Evolutionary conservation across 2,888 invertebrate genomes (phyloP).

Genomic region (Ceratothoa steindachneri): DNA sequence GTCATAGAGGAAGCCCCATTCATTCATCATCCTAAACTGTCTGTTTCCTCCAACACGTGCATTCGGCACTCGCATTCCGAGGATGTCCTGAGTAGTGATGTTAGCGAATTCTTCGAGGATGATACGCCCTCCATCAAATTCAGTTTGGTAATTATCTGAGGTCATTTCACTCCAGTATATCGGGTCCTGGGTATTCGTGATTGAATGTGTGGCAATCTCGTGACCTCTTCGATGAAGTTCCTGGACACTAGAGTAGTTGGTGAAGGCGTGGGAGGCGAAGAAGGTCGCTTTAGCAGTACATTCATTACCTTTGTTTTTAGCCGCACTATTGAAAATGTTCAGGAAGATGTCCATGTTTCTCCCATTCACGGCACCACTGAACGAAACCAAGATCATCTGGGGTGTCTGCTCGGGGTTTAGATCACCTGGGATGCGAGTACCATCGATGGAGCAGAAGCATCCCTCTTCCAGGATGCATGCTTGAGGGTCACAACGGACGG

Average conservation of each 20-base stretch:
- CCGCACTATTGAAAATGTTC: conserved; percentile 67
- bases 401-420: conserved; percentile 76
- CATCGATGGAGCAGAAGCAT: conserved; percentile 89
- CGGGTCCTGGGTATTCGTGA: conserved; percentile 56
- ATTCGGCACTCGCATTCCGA: conserved; percentile 62
- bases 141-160: conserved; percentile 87
- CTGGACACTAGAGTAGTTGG: conserved; percentile 91
- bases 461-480: conserved; percentile 56
- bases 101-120: conserved; percentile 77
- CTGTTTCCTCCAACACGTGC: conserved; percentile 54
- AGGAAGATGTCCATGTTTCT: conserved; percentile 84
- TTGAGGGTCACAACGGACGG: conserved; percentile 51
- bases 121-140: conserved; percentile 90
- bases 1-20: conserved; percentile 88
- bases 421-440: conserved; percentile 79
- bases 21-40: conserved; percentile 71
- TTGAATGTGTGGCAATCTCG: conserved; percentile 66
- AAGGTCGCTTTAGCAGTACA: conserved; percentile 86
- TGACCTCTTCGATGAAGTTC: conserved; percentile 82
- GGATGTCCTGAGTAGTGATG: conserved; percentile 73
- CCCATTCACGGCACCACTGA: conserved; percentile 87
- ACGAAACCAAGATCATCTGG: conserved; percentile 86
- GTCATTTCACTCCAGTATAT: conserved; percentile 40
- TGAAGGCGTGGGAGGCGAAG: conserved; percentile 82
- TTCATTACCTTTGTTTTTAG: conserved; percentile 63